A percentile compares a stretch with the other conserved stretches of the same genome.
Conservation (phyloP, 23 tunicate genomes). For the Ciona savignyi region DNA sequence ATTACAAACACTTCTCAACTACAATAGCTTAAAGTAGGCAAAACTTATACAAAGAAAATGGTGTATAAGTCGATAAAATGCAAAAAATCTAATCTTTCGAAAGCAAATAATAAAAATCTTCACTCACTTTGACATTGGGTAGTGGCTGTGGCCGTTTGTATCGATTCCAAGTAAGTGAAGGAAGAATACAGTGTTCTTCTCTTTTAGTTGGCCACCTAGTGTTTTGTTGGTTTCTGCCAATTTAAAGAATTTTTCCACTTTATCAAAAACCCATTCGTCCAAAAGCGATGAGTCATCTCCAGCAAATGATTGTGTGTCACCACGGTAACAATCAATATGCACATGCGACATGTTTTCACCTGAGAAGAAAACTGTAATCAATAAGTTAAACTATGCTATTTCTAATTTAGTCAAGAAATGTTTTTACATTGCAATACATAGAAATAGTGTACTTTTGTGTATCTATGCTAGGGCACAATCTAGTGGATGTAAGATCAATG, state of each 20-base stretch:
- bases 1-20: too few species aligned
- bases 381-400: too few species aligned
- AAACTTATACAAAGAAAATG: too few species aligned
- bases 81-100: not conserved
- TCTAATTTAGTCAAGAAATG: too few species aligned
- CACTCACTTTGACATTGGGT: slow-evolving; percentile 75
- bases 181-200: slow-evolving; percentile 82
- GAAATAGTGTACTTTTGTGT: too few species aligned
- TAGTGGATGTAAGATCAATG: too few species aligned
- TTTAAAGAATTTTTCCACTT: slow-evolving; percentile 40
- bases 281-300: slow-evolving; percentile 59
- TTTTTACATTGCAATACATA: too few species aligned
- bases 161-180: slow-evolving; percentile 95
- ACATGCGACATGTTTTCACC: slow-evolving; percentile 38
- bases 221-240: slow-evolving; percentile 36
- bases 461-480: too few species aligned
- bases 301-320: slow-evolving; percentile 56
- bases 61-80: not conserved
- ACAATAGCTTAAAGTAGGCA: too few species aligned
- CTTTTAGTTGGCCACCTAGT: slow-evolving; percentile 8
- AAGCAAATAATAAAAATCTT: not conserved
- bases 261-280: slow-evolving; percentile 86
- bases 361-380: too few species aligned
- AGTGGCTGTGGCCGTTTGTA: slow-evolving; percentile 92
- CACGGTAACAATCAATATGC: slow-evolving; percentile 47